phyloP scores from a whole-genome alignment of 1,140 invertebrate species.

The Yoshiicerus persimilis region DNA sequence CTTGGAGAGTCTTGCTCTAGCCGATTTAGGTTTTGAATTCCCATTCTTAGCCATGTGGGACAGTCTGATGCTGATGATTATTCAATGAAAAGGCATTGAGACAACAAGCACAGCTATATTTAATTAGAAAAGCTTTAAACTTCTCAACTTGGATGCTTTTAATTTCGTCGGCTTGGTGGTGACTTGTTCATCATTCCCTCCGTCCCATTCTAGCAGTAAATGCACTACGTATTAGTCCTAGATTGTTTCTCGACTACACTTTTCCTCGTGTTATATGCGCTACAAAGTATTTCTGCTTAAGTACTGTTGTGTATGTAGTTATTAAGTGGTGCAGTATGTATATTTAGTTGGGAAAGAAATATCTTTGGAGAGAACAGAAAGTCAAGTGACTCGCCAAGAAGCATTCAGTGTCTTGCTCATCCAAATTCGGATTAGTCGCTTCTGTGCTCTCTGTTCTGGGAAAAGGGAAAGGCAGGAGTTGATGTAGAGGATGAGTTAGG shows the following conservation, averaged over 20 bases:
- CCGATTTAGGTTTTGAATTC: slow-evolving; percentile 25
- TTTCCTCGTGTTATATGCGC: not conserved
- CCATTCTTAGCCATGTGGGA: slow-evolving; percentile 26
- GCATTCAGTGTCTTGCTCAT: not conserved
- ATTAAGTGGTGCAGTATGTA: not conserved
- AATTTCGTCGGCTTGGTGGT: slow-evolving; percentile 34
- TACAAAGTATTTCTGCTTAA: not conserved
- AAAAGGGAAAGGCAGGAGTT: not conserved
- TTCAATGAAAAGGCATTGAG: slow-evolving; percentile 47
- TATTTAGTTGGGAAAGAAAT: not conserved
- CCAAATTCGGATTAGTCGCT: slow-evolving; percentile 1
- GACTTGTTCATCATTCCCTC: slow-evolving; percentile 26
- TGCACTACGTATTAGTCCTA: too few relatives aligned
- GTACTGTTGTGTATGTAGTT: not conserved
- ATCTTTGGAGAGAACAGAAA: not conserved
- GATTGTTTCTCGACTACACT: too few relatives aligned
- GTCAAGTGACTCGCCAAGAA: not conserved
- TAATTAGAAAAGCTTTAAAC: slow-evolving; percentile 50
- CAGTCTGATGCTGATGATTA: slow-evolving; percentile 41
- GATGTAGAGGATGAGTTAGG: slow-evolving; percentile 18
- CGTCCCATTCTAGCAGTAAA: slow-evolving; percentile 15
- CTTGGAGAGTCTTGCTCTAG: slow-evolving; percentile 2
- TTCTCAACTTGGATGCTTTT: slow-evolving; percentile 42
- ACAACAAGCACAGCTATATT: slow-evolving; percentile 43
- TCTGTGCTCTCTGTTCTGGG: not conserved